Conservation (phyloP, 2,113 vertebrate genomes). For the Otocyon megalotis region DNA sequence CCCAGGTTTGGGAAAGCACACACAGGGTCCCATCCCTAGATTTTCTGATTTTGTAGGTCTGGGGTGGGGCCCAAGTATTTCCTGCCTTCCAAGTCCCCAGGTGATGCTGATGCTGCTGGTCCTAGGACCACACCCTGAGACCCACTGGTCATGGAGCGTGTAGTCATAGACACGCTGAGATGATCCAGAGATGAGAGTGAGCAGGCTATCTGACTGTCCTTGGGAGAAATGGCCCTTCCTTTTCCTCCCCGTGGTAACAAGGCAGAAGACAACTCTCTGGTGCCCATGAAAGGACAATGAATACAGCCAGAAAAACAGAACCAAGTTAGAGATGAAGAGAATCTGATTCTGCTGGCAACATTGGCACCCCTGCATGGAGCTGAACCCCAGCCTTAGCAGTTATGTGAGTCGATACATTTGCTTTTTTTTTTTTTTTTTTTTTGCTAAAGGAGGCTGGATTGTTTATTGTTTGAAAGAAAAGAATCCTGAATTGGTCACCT, state of each 20-base stretch:
- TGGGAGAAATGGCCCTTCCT: neutral
- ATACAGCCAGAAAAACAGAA: neutral
- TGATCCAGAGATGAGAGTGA: neutral
- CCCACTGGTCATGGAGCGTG: rapidly evolving
- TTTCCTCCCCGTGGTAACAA: neutral
- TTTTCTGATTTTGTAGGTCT: neutral
- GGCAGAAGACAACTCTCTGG: neutral
- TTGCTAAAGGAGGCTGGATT: neutral
- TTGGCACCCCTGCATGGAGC: neutral
- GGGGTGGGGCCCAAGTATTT: neutral
- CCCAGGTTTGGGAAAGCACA: neutral
- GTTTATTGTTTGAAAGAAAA: neutral
- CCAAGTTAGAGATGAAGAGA: neutral
- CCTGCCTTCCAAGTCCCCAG: neutral
- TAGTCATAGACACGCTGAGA: too few species aligned
- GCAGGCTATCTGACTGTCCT: neutral
- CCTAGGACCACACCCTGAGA: neutral
- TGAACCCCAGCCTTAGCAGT: neutral
- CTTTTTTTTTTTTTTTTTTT: neutral
- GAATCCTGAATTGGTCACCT: too few species aligned
- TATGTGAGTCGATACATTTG: rapidly evolving
- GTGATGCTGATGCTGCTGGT: neutral
- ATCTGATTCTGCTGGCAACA: too few species aligned
- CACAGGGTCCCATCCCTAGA: neutral
- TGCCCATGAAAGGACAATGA: neutral